Evolutionary conservation across 2,113 vertebrate genomes (phyloP).

Genomic region (Mionectes macconnelli): DNA sequence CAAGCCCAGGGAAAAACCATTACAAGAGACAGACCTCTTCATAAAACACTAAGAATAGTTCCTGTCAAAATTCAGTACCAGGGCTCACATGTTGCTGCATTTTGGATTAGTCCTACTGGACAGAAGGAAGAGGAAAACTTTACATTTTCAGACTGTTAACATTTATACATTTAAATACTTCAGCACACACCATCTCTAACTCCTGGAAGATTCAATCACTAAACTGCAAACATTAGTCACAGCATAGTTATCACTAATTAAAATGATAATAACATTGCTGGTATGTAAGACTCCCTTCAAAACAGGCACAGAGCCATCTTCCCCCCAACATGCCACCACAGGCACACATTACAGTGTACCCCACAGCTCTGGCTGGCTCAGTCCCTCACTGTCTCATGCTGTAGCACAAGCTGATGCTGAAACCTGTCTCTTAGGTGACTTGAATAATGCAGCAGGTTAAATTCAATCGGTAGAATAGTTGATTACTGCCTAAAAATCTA

Average conservation of each 20-base stretch:
- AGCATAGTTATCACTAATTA: background rate
- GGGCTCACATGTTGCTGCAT: background rate
- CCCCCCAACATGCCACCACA: rapidly evolving
- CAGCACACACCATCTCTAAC: background rate
- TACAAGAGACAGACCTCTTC: background rate
- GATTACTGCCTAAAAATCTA: background rate
- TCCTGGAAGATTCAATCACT: background rate
- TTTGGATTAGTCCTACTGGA: background rate
- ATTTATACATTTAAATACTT: background rate
- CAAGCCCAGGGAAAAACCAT: background rate
- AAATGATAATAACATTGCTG: background rate
- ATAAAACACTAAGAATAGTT: background rate
- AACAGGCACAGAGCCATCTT: background rate
- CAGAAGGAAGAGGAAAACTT: background rate
- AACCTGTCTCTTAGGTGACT: background rate
- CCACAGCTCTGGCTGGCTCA: no score
- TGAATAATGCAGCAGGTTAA: background rate
- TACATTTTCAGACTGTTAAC: background rate
- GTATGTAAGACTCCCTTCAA: background rate
- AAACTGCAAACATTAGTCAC: background rate
- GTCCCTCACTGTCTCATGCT: background rate
- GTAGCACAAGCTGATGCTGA: background rate
- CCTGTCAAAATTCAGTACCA: background rate
- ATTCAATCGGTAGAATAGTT: rapidly evolving
- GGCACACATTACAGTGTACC: background rate